Percentiles rank a stretch among this genome's conserved stretches.
These are phyloP conservation scores for Alligator sinensis DNA, from an alignment of 2,113 vertebrate genomes.

Conservation along the genomic window DNA sequence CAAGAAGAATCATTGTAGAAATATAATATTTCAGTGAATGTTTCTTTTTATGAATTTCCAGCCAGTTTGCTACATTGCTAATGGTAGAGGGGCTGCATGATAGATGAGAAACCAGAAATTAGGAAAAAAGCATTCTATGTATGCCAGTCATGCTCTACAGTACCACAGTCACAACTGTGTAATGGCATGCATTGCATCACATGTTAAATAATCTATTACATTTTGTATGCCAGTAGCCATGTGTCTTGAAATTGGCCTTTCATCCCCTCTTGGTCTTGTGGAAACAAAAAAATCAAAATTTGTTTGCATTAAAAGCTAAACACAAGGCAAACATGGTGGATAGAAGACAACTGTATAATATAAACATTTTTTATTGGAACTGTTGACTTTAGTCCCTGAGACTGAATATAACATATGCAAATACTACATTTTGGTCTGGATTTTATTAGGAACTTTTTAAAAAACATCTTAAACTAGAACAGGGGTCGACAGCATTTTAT, in stretches of 20 bases:
- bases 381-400: background rate
- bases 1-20: background rate
- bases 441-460: conserved; percentile 43
- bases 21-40: background rate
- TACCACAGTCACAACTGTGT: background rate
- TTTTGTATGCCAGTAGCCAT: fast-evolving
- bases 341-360: conserved; percentile 13
- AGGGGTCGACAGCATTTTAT: too few relatives aligned
- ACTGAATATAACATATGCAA: background rate
- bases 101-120: background rate
- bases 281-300: background rate
- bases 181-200: background rate
- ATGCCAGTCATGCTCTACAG: background rate
- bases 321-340: background rate
- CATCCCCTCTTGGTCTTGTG: background rate
- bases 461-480: conserved; percentile 45
- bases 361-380: background rate
- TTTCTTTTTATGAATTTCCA: background rate
- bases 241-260: conserved; percentile 11
- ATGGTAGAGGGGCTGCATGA: background rate
- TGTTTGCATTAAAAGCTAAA: background rate
- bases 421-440: conserved; percentile 54
- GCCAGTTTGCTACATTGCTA: background rate
- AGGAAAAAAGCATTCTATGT: background rate
- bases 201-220: background rate